Base-by-base conservation (phyloP, 1,140 invertebrate species). In the Vanessa atalanta region DNA sequence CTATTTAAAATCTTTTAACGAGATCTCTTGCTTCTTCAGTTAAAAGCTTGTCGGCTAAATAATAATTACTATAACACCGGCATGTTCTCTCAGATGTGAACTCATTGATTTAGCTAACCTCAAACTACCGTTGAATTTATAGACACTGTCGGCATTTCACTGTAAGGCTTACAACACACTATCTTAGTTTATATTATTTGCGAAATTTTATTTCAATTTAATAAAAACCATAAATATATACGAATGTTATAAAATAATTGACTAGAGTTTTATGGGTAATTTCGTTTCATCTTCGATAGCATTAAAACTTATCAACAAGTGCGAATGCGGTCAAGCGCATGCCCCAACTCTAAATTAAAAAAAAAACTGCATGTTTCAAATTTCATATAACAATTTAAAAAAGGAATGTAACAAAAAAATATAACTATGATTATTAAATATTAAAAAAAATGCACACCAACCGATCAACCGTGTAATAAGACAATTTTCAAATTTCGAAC, bases 91-190 rank as follows among this genome's bases (percentile, higher is more conserved):
- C 15, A 53, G 51, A 53, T 53, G 51, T 23, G 53, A 57, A 57
- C 53, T 57, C 53, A 57, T 57, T 57, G 53, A 57, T 57, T 57
- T 57, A 57, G 53, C 53, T 57, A 57, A 57, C 53, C 53, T 57
- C 53, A 57, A 57, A 57, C 53, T 57, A 57, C 53, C 53, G 53
- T 57, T 57, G 53, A 57, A 57, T 53, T 53, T n/a, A 16, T 57
- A 16, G 20, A 26, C 53, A 57, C 53, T 23, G 37, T 43, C 37
- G 51, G 51, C 51, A 55, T 55, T 55, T 55, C 51, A 55, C 16
- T 55, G 12, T 57, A 57, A 57, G n/a, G 53, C 16, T 57, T 26
- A 23, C n/a, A 11, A 26, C 53, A 57, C 53, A 57, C 16, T 23
- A 11, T 16, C 20, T 57, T 57, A 11, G 4, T 2, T 57, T 6